These are phyloP conservation scores for Drosophila vallismaia DNA, from an alignment of 2,888 invertebrate species.

Conservation along the genomic window DNA sequence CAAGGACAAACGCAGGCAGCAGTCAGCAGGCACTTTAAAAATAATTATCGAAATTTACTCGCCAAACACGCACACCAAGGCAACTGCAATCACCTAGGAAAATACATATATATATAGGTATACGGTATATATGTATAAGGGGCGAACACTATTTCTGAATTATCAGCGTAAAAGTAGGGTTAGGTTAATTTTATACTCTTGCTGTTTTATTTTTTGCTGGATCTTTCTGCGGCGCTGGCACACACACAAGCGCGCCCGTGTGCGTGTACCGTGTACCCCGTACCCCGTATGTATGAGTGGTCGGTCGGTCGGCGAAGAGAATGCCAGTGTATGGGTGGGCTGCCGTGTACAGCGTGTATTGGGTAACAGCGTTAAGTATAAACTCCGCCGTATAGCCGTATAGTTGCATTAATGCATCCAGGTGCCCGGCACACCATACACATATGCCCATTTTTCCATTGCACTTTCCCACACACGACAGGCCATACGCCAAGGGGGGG, in stretches of 20 bases:
- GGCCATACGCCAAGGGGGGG: constrained; percentile 7
- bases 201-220: constrained; percentile 74
- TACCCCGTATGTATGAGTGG: constrained; percentile 23
- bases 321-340: constrained; percentile 16
- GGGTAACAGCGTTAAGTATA: constrained; percentile 64
- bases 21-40: constrained; percentile 44
- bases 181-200: constrained; percentile 75
- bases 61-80: constrained; percentile 37
- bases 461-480: constrained; percentile 36
- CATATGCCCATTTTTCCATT: constrained; percentile 38
- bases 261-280: constrained; percentile 21
- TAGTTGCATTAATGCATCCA: constrained; percentile 60
- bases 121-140: constrained; percentile 28
- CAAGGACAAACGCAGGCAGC: constrained; percentile 45
- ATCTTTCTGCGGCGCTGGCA: constrained; percentile 75
- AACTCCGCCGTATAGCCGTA: constrained; percentile 47
- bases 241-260: constrained; percentile 34
- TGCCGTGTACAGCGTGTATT: constrained; percentile 59
- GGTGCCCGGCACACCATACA: constrained; percentile 64
- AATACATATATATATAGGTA: constrained; percentile 19
- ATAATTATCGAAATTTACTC: constrained; percentile 58
- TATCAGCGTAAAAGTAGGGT: constrained; percentile 76
- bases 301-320: background rate
- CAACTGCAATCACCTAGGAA: constrained; percentile 21
- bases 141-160: constrained; percentile 71